phyloP scores from a whole-genome alignment of 2,888 invertebrate genomes.

The Ormyrus pomaceus region DNA sequence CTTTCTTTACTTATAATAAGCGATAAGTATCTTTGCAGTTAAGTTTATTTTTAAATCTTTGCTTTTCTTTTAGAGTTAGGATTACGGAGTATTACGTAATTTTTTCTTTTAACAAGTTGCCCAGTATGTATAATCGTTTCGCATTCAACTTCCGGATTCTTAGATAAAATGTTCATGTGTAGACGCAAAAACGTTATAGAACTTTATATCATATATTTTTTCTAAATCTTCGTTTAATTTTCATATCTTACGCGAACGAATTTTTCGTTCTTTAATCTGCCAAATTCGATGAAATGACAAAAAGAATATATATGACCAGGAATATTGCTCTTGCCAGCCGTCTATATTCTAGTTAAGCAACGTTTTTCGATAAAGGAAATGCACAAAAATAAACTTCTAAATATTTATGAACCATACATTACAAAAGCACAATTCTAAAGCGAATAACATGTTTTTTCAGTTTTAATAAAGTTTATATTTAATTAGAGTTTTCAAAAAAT shows the following conservation, averaged over 20 bases:
- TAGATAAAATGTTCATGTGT: background rate
- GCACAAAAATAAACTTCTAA: slow-evolving; percentile 27
- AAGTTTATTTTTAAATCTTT: slow-evolving; percentile 30
- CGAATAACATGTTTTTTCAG: slow-evolving; percentile 2
- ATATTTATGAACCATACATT: slow-evolving; percentile 6
- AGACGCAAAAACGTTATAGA: slow-evolving; percentile 12
- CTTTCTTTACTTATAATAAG: slow-evolving; percentile 40
- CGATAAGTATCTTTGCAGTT: slow-evolving; percentile 13
- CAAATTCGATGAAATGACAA: slow-evolving; percentile 51
- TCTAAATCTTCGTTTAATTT: slow-evolving; percentile 18
- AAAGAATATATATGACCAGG: slow-evolving; percentile 43
- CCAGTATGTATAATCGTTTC: slow-evolving; percentile 42
- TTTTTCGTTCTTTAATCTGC: slow-evolving; percentile 48
- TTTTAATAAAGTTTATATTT: slow-evolving; percentile 9
- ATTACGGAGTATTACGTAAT: slow-evolving; percentile 49
- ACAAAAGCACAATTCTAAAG: slow-evolving; percentile 9
- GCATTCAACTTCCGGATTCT: slow-evolving; percentile 5
- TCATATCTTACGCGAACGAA: slow-evolving; percentile 24
- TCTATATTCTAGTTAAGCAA: slow-evolving; percentile 17
- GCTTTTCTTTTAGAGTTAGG: slow-evolving; percentile 36
- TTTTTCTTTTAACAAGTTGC: slow-evolving; percentile 31
- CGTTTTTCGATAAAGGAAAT: slow-evolving; percentile 44
- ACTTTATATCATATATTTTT: slow-evolving; percentile 17
- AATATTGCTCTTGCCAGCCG: slow-evolving; percentile 44
- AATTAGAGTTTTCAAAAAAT: background rate